phyloP scores from a whole-genome alignment of 2,113 vertebrate genomes.

The Protobothrops flavoviridis region DNA sequence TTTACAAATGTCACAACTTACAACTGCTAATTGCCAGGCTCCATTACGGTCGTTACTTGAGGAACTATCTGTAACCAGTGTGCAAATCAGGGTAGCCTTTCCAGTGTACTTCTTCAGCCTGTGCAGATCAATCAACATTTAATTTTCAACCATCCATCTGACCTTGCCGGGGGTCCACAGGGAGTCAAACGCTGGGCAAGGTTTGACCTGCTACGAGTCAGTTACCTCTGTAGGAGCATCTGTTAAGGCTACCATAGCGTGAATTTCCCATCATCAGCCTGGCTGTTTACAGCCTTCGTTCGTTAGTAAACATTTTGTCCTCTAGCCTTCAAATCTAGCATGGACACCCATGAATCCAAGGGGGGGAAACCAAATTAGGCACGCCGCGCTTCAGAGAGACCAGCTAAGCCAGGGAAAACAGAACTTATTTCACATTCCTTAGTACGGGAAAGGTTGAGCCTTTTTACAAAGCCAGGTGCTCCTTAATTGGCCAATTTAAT shows the following conservation, averaged over 20 bases:
- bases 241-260: neutral
- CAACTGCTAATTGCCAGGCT: neutral
- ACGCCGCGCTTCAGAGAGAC: neutral
- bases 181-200: neutral
- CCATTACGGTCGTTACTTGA: neutral
- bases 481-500: slow-evolving; percentile 1
- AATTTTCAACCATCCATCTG: no score
- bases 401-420: neutral
- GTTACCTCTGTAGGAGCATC: neutral
- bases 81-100: no score
- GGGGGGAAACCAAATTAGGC: neutral
- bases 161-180: neutral
- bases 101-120: no score
- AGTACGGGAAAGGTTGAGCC: neutral
- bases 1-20: neutral
- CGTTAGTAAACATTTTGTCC: neutral
- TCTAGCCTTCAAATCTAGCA: neutral
- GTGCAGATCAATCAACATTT: no score
- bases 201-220: neutral
- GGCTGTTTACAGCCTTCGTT: neutral
- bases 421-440: no score
- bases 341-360: neutral
- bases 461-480: neutral
- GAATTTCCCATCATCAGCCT: neutral
- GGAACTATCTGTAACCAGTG: neutral